These are phyloP conservation scores for Siderastrea siderea DNA, from an alignment of 92 coral and sea anemone genomes.

Conservation along the genomic window DNA sequence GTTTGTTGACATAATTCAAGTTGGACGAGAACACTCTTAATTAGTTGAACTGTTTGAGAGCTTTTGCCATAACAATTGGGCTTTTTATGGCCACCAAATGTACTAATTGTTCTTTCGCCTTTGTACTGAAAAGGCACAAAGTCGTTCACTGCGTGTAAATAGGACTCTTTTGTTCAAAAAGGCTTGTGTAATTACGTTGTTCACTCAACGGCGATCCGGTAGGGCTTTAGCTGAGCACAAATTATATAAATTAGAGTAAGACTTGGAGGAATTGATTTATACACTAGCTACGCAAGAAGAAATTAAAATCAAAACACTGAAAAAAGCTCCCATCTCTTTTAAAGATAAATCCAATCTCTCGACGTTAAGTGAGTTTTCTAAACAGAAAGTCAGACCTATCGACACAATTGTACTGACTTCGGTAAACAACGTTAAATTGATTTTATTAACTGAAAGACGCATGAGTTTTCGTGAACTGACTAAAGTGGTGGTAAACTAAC, in stretches of 20 bases:
- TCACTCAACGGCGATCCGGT: background rate
- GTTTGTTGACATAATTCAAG: constrained; percentile 1
- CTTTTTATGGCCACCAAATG: background rate
- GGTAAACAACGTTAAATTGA: no score
- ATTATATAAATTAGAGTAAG: background rate
- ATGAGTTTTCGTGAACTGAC: no score
- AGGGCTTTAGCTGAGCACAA: background rate
- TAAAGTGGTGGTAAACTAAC: no score
- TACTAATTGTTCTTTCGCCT: constrained; percentile 10
- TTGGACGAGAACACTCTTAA: background rate
- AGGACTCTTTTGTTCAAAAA: background rate
- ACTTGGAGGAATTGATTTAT: background rate
- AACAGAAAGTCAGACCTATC: background rate
- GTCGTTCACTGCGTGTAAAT: background rate
- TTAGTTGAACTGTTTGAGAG: background rate
- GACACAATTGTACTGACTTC: background rate
- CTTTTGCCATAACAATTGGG: background rate
- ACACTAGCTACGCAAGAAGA: background rate
- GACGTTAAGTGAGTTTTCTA: background rate
- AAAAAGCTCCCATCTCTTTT: no score
- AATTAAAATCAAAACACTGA: no score
- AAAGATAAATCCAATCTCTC: background rate
- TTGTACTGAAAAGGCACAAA: background rate
- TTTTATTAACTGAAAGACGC: no score
- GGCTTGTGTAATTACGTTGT: background rate